A percentile compares a stretch with the other conserved stretches of the same genome.
Evolutionary conservation across 2,113 vertebrate species (phyloP).

Genomic region (Nannobrachium achirus): DNA sequence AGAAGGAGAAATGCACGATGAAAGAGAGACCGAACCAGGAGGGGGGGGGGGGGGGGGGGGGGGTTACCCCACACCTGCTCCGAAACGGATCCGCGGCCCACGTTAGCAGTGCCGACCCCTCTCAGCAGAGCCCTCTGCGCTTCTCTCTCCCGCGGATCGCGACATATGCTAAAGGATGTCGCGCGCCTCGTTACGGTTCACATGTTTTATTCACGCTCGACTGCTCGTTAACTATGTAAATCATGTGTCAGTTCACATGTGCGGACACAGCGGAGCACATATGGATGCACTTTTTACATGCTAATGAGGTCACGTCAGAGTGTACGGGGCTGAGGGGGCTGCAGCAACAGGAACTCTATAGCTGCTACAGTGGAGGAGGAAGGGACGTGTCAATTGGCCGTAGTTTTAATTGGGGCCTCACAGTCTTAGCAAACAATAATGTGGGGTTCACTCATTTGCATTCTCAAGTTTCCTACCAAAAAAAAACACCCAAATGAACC

Average conservation of each 20-base stretch:
- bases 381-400: neutral
- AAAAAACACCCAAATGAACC: neutral
- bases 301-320: constrained; percentile 67
- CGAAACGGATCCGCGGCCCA: too few relatives aligned
- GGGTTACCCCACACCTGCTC: neutral
- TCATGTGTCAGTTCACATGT: constrained; percentile 72
- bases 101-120: too few relatives aligned
- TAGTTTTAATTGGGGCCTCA: neutral
- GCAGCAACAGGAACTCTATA: constrained; percentile 7
- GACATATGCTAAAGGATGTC: constrained; percentile 65
- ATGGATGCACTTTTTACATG: constrained; percentile 68
- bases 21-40: neutral
- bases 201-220: constrained; percentile 66
- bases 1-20: neutral
- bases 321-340: constrained; percentile 14
- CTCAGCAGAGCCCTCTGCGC: too few relatives aligned
- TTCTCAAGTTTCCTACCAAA: neutral
- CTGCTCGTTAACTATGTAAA: constrained; percentile 68
- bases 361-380: neutral
- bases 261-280: constrained; percentile 52
- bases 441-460: constrained; percentile 5
- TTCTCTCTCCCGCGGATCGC: constrained; percentile 23
- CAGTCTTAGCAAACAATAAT: neutral
- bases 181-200: constrained; percentile 56
- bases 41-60: neutral